Conservation (phyloP, 2,888 invertebrate genomes). For the Podabrus alpinus region DNA sequence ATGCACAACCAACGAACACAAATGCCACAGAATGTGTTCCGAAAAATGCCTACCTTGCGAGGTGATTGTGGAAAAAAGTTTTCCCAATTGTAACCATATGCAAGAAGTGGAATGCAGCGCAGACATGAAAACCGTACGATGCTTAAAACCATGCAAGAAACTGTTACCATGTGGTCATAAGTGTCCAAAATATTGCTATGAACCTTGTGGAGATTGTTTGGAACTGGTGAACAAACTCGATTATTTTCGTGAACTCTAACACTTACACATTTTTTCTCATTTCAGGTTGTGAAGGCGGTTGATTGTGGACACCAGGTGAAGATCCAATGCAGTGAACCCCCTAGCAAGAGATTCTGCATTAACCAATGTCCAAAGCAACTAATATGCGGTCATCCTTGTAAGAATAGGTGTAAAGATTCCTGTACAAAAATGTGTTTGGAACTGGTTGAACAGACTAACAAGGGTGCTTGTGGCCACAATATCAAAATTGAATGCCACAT, state of each 20-base stretch:
- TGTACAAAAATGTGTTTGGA: conserved; percentile 46
- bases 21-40: conserved; percentile 53
- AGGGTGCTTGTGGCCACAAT: conserved; percentile 59
- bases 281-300: not conserved
- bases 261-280: not conserved
- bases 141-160: not conserved
- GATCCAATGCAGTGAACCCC: conserved; percentile 52
- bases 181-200: conserved; percentile 49
- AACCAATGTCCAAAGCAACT: conserved; percentile 56
- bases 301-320: conserved; percentile 45
- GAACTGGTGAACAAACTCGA: conserved; percentile 48
- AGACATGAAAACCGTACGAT: not conserved
- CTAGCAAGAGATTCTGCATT: conserved; percentile 49
- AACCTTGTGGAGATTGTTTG: conserved; percentile 58
- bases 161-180: not conserved
- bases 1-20: not conserved
- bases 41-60: conserved; percentile 55
- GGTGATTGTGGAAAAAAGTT: not conserved
- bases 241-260: not conserved
- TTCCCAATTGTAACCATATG: not conserved
- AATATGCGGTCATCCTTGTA: conserved; percentile 61
- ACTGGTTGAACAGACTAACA: conserved; percentile 22
- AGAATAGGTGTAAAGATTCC: too few species aligned
- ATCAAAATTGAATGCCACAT: conserved; percentile 55
- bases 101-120: not conserved